A percentile compares a stretch with the other conserved stretches of the same genome.
phyloP scores from a whole-genome alignment of 2,888 invertebrate species.

The Cephus pygmeus region DNA sequence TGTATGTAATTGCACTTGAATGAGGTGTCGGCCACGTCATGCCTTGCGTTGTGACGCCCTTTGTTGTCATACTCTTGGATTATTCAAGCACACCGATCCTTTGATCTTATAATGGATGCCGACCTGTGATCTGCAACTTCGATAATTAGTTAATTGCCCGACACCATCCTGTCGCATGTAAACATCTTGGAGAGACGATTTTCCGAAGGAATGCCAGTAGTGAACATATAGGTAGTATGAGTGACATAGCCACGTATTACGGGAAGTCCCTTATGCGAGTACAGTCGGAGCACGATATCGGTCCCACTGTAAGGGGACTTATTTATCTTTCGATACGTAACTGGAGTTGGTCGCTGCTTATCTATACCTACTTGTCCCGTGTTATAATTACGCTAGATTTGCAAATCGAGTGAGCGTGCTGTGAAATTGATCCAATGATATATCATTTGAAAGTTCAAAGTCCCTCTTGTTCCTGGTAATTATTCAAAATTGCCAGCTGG shows the following conservation, averaged over 20 bases:
- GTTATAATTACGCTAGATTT: too few species aligned
- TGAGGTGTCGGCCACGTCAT: background rate
- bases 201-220: background rate
- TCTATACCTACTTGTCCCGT: too few species aligned
- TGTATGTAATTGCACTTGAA: background rate
- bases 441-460: background rate
- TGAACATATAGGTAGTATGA: background rate
- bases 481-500: background rate
- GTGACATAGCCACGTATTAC: background rate
- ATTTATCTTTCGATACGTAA: too few species aligned
- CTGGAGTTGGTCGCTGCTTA: too few species aligned
- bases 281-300: too few species aligned
- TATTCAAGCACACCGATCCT: slow-evolving; percentile 18
- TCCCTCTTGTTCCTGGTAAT: background rate
- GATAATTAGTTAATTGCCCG: slow-evolving; percentile 31
- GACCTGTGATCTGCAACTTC: slow-evolving; percentile 18
- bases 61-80: slow-evolving; percentile 3
- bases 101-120: slow-evolving; percentile 39
- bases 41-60: background rate
- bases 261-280: background rate
- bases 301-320: too few species aligned
- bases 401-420: background rate
- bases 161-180: background rate
- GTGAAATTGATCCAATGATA: background rate
- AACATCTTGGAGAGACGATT: background rate